These are phyloP conservation scores for Eupithecia abbreviata DNA, from an alignment of 2,888 invertebrate species.

Conservation along the genomic window DNA sequence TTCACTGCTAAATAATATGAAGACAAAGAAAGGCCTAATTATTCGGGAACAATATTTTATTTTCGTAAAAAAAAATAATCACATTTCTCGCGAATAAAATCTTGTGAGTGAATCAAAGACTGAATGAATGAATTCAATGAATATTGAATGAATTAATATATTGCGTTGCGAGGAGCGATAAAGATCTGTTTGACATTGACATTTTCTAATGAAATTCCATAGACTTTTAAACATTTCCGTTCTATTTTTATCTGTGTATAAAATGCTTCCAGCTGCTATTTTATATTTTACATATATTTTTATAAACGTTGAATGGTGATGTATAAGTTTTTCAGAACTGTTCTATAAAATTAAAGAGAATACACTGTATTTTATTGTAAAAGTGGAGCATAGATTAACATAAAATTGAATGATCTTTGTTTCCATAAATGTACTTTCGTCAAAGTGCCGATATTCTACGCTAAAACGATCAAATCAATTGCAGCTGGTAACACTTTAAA, in stretches of 20 bases:
- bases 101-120: background rate
- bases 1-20: background rate
- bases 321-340: background rate
- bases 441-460: background rate
- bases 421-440: background rate
- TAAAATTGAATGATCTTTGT: background rate
- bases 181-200: conserved; percentile 6
- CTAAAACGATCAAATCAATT: background rate
- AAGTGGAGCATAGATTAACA: background rate
- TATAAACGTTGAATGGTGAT: background rate
- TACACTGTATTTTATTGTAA: background rate
- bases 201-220: background rate
- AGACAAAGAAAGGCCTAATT: background rate
- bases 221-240: background rate
- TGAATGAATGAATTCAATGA: background rate
- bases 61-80: background rate
- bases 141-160: background rate
- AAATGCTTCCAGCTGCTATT: conserved; percentile 2
- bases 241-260: background rate
- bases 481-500: conserved; percentile 53
- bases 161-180: no score
- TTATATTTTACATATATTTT: background rate
- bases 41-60: background rate
- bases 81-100: background rate
- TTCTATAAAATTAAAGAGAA: background rate